Evolutionary conservation across 1,140 invertebrate genomes (phyloP), one percentile per base, ranked within the genome.

Genomic region (Leptinotarsa defecta): DNA sequence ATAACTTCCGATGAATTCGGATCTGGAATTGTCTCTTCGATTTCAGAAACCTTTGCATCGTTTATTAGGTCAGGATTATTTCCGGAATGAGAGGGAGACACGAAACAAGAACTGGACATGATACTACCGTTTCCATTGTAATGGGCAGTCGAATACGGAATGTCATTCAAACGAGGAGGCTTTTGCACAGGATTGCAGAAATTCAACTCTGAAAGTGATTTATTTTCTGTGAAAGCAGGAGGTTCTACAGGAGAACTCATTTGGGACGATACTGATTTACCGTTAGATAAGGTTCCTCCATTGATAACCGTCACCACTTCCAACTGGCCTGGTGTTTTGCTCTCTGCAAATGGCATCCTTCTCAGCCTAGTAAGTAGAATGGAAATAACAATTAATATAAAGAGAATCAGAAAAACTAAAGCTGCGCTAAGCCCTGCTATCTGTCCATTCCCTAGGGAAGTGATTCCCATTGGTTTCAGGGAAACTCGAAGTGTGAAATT

Each of bases 401-500:
- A 89, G 43, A 95, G 87, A 68, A 96, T 92, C 22, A 96, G 86
- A 3, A 94, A 89, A 24, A 95, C 91, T 20, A 96, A 84, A 6
- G 94, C 94, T 1, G 94, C 93, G 73, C 94, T 94, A 43, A 96
- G 88, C 3, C 94, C 94, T 3, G 93, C 93, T 75, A 96, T 95
- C 83, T 96, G 94, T 3, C 94, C 92, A 71, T 92, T 93, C 11
- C 93, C 94, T 17, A 96, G 85, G 0, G 92, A 92, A 0, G 93
- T 92, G 87, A 94, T 93, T 27, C 93, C 94, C 5, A 91, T 91
- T 13, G 93, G 89, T 61, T 91, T 88, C 81, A 94, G 88, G 43
- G 91, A 91, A 48, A 97, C 93, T 81, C 94, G 92, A 13, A 97
- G 87, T 8, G 95, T 96, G 81, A 96, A 96, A 84, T 97, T 97